phyloP scores from a whole-genome alignment of 2,797 vertebrate genomes.

The Yasuhikotakia modesta region DNA sequence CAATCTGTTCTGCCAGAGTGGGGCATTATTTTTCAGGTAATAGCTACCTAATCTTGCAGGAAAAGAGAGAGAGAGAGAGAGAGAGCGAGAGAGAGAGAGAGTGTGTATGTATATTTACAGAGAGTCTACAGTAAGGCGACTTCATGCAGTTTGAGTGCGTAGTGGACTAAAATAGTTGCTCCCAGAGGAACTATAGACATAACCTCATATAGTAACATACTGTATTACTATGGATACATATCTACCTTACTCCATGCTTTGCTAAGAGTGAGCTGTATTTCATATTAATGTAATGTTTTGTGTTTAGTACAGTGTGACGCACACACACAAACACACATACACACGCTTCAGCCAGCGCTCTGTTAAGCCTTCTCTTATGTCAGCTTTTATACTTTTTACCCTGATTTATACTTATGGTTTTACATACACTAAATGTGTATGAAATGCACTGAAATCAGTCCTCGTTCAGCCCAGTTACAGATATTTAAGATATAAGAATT shows the following conservation, averaged over 20 bases:
- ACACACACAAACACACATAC: too few relatives aligned
- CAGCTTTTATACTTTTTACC: not conserved
- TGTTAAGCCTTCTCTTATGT: not conserved
- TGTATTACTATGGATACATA: not conserved
- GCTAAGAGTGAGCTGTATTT: not conserved
- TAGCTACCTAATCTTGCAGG: constrained; percentile 49
- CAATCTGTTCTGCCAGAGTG: constrained; percentile 44
- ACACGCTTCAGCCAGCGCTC: too few relatives aligned
- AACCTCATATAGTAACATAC: constrained; percentile 11
- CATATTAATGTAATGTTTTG: not conserved
- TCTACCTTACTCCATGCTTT: not conserved
- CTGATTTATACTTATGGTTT: not conserved
- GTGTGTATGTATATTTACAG: constrained; percentile 27
- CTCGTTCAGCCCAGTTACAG: too few relatives aligned
- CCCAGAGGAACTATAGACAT: constrained; percentile 42
- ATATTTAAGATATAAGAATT: too few relatives aligned
- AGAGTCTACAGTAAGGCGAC: constrained; percentile 24
- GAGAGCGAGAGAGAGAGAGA: not conserved
- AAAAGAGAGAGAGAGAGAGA: not conserved
- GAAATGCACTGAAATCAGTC: too few relatives aligned
- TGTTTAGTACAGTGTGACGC: constrained; percentile 21
- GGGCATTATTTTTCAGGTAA: constrained; percentile 56
- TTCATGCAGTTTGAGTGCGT: constrained; percentile 15
- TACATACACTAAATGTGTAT: not conserved
- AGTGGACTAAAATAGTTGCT: constrained; percentile 35